Conservation (phyloP, 2,113 vertebrate species). For the Chaenocephalus aceratus region DNA sequence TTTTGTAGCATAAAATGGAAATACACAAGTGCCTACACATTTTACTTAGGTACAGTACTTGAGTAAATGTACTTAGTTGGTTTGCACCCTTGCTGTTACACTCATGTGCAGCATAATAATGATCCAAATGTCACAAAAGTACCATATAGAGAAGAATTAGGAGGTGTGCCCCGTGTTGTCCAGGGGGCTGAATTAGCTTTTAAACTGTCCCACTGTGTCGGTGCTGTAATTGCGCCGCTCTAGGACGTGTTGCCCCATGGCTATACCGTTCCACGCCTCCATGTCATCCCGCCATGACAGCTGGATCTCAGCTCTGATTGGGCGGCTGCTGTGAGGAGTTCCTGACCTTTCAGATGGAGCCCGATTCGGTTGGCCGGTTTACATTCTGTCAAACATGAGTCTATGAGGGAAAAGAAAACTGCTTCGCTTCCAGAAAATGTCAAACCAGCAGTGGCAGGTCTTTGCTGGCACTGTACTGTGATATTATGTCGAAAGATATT, state of each 20-base stretch:
- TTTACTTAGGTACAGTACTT: too few relatives aligned
- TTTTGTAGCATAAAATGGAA: too few relatives aligned
- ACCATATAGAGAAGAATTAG: constrained; percentile 16
- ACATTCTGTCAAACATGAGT: constrained; percentile 78
- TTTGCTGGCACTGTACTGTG: constrained; percentile 45
- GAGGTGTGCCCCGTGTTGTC: constrained; percentile 17
- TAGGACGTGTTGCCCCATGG: constrained; percentile 50
- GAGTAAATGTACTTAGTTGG: too few relatives aligned
- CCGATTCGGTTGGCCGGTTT: constrained; percentile 74
- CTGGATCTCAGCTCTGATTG: constrained; percentile 69
- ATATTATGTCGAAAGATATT: constrained; percentile 67
- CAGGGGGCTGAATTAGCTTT: constrained; percentile 48
- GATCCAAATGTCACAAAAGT: constrained; percentile 4
- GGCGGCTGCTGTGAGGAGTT: constrained; percentile 55
- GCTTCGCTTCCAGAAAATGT: constrained; percentile 68
- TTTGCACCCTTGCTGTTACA: too few relatives aligned
- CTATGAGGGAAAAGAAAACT: constrained; percentile 56
- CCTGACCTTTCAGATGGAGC: constrained; percentile 74
- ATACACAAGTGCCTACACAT: too few relatives aligned
- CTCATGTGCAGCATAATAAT: not conserved
- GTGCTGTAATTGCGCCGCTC: constrained; percentile 63
- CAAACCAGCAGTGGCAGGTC: constrained; percentile 68
- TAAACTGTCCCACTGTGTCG: constrained; percentile 53
- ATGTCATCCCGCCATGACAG: constrained; percentile 61
- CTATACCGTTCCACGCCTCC: constrained; percentile 29